A percentile compares a stretch with the other conserved stretches of the same genome.
phyloP scores from a whole-genome alignment of 2,113 vertebrate species.

The Cygnus atratus region DNA sequence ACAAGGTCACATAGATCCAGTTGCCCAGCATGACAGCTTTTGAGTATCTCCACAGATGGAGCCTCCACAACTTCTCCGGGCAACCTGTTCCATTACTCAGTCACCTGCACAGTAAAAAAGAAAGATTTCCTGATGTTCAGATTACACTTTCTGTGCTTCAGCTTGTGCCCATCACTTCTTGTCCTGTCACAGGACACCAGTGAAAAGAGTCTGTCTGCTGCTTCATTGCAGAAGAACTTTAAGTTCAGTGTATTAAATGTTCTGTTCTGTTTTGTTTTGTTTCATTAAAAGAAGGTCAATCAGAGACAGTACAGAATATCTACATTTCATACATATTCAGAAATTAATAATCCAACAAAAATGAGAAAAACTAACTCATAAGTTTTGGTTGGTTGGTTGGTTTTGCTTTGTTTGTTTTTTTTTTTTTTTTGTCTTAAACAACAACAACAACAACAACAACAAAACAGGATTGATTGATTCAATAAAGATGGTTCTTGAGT shows the following conservation, averaged over 20 bases:
- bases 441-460: not conserved
- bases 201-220: not conserved
- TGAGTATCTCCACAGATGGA: not conserved
- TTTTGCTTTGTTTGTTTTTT: not conserved
- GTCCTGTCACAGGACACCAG: not conserved
- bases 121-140: not conserved
- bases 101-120: not conserved
- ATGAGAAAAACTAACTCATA: not conserved
- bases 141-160: not conserved
- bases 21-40: not conserved
- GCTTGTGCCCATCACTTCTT: fast-evolving
- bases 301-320: not conserved
- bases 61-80: not conserved
- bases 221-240: not conserved
- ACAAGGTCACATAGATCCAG: not conserved
- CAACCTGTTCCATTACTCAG: not conserved
- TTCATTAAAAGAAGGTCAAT: not conserved
- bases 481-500: not conserved
- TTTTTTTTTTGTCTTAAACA: not conserved
- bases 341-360: not conserved
- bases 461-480: not conserved
- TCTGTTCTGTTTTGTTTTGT: not conserved
- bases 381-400: not conserved
- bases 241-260: not conserved
- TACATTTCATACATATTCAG: not conserved